phyloP scores from a whole-genome alignment of 2,888 invertebrate species.

The Electrophaes corylata region DNA sequence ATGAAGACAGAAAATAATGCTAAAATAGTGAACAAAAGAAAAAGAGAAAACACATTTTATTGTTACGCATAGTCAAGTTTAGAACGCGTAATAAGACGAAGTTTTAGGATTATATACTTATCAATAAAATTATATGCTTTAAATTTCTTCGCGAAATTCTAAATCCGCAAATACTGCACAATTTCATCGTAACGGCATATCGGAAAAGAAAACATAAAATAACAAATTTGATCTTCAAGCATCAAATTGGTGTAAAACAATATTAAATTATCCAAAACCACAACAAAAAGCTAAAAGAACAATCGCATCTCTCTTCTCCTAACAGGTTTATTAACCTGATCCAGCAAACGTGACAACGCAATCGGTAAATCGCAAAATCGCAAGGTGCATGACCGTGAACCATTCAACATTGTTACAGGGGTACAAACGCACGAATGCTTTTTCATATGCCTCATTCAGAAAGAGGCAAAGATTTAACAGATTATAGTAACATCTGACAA shows the following conservation, averaged over 20 bases:
- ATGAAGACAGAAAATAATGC: no score
- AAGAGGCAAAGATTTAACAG: conserved; percentile 28
- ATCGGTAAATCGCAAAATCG: conserved; percentile 69
- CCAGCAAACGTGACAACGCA: conserved; percentile 67
- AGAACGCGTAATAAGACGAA: no score
- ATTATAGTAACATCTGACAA: conserved; percentile 11
- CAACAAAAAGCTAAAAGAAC: conserved; percentile 52
- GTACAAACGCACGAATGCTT: conserved; percentile 62
- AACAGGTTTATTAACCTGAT: conserved; percentile 71
- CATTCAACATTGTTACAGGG: conserved; percentile 60
- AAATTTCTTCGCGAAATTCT: no score
- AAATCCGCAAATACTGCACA: conserved; percentile 5
- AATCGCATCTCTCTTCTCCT: conserved; percentile 48
- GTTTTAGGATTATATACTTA: no score
- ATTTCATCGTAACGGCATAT: conserved; percentile 9
- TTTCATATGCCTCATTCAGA: conserved; percentile 49
- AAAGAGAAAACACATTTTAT: no score
- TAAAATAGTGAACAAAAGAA: no score
- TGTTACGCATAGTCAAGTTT: no score
- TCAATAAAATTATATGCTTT: no score
- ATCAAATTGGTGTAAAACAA: conserved; percentile 25
- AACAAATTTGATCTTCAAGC: not conserved
- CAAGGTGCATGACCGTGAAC: conserved; percentile 73
- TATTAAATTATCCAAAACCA: conserved; percentile 35
- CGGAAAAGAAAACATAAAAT: conserved; percentile 13